phyloP scores from a whole-genome alignment of 1,140 invertebrate genomes.

The Brachionus koreanus region DNA sequence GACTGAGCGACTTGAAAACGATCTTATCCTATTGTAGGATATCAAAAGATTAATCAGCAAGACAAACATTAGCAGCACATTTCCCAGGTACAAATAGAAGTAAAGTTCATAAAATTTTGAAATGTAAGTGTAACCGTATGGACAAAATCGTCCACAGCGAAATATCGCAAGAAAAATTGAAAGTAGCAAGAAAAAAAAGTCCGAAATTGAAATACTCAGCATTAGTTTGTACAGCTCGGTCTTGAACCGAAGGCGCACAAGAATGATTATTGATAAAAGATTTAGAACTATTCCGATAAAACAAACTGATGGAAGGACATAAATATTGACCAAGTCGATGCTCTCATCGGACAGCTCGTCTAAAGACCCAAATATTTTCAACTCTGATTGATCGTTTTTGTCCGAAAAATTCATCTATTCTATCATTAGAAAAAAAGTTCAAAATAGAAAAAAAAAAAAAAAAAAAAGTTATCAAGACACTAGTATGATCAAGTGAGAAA shows the following conservation, averaged over 20 bases:
- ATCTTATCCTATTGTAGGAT: neutral
- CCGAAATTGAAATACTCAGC: neutral
- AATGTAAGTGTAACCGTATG: neutral
- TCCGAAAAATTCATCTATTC: neutral
- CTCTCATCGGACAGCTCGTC: neutral
- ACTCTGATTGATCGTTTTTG: neutral
- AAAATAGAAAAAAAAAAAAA: neutral
- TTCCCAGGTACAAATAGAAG: slow-evolving; percentile 33
- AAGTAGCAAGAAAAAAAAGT: neutral
- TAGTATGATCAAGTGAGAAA: neutral
- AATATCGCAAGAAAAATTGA: slow-evolving; percentile 2
- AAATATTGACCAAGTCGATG: slow-evolving; percentile 24
- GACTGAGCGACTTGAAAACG: neutral
- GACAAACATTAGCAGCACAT: slow-evolving; percentile 21
- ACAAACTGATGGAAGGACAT: neutral
- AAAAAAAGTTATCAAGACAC: neutral
- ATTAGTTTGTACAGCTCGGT: neutral
- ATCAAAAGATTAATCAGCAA: slow-evolving; percentile 12
- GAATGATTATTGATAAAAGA: neutral
- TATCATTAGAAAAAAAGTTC: neutral
- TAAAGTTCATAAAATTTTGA: slow-evolving; percentile 36
- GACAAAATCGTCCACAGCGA: slow-evolving; percentile 24
- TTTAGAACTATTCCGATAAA: slow-evolving; percentile 24
- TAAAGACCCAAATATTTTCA: neutral
- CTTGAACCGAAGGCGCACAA: neutral